Percentiles rank a stretch among this genome's conserved stretches.
Conservation (phyloP, 1,140 invertebrate genomes). For the Uloborus diversus region DNA sequence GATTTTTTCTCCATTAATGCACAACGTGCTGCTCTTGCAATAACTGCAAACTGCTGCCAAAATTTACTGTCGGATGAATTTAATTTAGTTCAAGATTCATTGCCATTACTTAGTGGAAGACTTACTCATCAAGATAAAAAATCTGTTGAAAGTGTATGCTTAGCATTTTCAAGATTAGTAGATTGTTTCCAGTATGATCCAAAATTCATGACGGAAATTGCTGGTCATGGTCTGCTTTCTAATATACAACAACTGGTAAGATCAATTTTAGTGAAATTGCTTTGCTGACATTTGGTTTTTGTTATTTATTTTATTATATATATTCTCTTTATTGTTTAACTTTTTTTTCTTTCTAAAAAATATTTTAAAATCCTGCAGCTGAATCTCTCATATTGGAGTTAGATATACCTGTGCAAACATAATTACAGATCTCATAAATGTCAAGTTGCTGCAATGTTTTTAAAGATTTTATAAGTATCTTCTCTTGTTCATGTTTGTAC, state of each 20-base stretch:
- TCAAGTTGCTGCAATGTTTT: no score
- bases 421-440: no score
- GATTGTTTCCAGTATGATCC: conserved; percentile 96
- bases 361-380: neutral
- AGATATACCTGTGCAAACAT: no score
- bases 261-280: no score
- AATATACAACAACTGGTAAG: conserved; percentile 89
- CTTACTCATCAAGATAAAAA: conserved; percentile 97
- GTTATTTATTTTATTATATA: no score
- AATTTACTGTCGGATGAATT: conserved; percentile 94
- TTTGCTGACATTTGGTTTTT: no score
- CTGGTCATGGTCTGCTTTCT: conserved; percentile 87
- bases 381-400: no score
- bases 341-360: neutral
- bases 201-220: conserved; percentile 90
- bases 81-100: conserved; percentile 86
- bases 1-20: conserved; percentile 98
- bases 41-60: conserved; percentile 96
- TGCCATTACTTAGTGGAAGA: conserved; percentile 84
- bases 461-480: no score
- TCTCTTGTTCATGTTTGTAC: no score
- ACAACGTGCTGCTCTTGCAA: conserved; percentile 91
- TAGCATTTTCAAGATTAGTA: conserved; percentile 90
- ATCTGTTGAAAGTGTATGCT: conserved; percentile 95
- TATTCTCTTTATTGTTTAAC: no score